Conservation (phyloP, 1,140 invertebrate genomes). For the Caenorhabditis tropicalis region DNA sequence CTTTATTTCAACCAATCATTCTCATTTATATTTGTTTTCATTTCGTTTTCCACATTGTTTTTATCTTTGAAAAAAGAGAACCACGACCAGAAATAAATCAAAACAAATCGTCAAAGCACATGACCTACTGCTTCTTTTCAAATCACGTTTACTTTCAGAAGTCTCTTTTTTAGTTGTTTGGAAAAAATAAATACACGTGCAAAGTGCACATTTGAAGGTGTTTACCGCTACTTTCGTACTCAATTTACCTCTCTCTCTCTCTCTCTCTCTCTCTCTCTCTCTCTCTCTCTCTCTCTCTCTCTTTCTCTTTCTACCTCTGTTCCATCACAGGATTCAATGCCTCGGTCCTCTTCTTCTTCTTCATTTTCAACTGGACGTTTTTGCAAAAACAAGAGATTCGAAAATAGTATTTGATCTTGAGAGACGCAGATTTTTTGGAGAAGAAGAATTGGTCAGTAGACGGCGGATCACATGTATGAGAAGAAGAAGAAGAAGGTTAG, state of each 20-base stretch:
- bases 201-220: slow-evolving; percentile 30
- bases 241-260: not conserved
- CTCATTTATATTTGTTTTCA: not conserved
- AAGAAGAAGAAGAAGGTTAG: not conserved
- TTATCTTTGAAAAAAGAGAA: not conserved
- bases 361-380: not conserved
- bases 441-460: not conserved
- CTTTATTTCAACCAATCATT: not conserved
- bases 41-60: not conserved
- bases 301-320: not conserved
- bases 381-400: not conserved
- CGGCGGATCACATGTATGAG: not conserved
- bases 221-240: too few relatives aligned
- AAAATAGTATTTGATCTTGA: not conserved
- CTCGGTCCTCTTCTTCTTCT: not conserved
- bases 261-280: not conserved
- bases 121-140: not conserved
- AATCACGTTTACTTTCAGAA: not conserved
- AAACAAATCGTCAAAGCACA: not conserved
- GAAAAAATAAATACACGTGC: slow-evolving; percentile 9
- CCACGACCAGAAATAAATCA: not conserved
- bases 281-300: not conserved
- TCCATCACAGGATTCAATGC: slow-evolving; percentile 9
- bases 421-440: not conserved
- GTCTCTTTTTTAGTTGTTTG: not conserved